phyloP scores from a whole-genome alignment of 2,888 invertebrate species.

The Drosophila stalkeri region DNA sequence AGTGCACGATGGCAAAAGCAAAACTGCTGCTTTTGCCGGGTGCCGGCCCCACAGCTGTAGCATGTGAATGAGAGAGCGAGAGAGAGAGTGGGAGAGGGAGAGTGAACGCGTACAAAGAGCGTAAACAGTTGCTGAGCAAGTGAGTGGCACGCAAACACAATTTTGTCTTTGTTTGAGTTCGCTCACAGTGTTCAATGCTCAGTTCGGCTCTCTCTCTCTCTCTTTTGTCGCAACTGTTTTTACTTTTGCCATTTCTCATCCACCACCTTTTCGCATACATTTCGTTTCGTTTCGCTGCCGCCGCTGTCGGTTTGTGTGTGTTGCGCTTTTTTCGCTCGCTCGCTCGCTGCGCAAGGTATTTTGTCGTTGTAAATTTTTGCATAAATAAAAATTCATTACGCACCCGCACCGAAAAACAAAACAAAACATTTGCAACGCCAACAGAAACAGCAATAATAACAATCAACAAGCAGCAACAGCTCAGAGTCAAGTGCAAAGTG shows the following conservation, averaged over 20 bases:
- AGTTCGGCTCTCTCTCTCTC: slow-evolving; percentile 20
- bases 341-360: slow-evolving; percentile 65
- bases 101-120: slow-evolving; percentile 4
- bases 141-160: slow-evolving; percentile 30
- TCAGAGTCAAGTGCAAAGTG: slow-evolving; percentile 58
- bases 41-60: slow-evolving; percentile 36
- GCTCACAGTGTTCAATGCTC: slow-evolving; percentile 2
- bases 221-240: slow-evolving; percentile 23
- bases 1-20: slow-evolving; percentile 16
- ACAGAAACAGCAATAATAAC: slow-evolving; percentile 18
- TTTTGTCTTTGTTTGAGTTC: slow-evolving; percentile 30
- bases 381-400: slow-evolving; percentile 56
- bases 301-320: slow-evolving; percentile 56
- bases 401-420: slow-evolving; percentile 39
- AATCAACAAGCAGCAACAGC: slow-evolving; percentile 24
- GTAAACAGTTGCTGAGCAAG: slow-evolving; percentile 16
- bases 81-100: slow-evolving; percentile 4
- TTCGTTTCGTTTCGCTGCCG: slow-evolving; percentile 61
- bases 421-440: slow-evolving; percentile 26
- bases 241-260: slow-evolving; percentile 48
- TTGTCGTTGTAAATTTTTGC: slow-evolving; percentile 64
- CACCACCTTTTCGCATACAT: slow-evolving; percentile 46
- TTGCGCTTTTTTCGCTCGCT: slow-evolving; percentile 66
- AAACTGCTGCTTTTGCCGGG: slow-evolving; percentile 38
- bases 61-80: slow-evolving; percentile 8